phyloP scores from a whole-genome alignment of 1,140 invertebrate species.

The Zophobas morio region DNA sequence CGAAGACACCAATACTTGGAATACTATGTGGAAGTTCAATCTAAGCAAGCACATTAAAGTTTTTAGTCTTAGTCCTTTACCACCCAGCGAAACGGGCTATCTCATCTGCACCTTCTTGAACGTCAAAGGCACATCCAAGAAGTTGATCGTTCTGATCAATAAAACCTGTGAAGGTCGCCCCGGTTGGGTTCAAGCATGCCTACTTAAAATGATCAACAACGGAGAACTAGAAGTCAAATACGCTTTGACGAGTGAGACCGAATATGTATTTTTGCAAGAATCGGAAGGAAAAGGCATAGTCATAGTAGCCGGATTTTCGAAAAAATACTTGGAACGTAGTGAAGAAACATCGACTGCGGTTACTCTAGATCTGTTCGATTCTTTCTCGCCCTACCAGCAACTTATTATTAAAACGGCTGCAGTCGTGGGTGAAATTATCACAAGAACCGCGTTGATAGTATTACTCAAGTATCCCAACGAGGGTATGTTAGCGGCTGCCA shows the following conservation, averaged over 20 bases:
- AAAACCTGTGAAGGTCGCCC: constrained; percentile 68
- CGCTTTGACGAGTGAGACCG: constrained; percentile 17
- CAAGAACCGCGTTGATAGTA: constrained; percentile 68
- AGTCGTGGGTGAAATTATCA: constrained; percentile 69
- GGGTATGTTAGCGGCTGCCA: constrained; percentile 48
- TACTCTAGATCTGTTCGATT: constrained; percentile 71
- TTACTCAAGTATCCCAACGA: constrained; percentile 68
- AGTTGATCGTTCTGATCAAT: constrained; percentile 66
- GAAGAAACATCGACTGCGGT: constrained; percentile 66
- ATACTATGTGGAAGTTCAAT: constrained; percentile 50
- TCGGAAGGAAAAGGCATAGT: constrained; percentile 3
- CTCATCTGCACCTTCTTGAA: constrained; percentile 68
- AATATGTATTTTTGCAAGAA: constrained; percentile 18
- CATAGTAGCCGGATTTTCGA: constrained; percentile 44
- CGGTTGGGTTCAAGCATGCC: constrained; percentile 68
- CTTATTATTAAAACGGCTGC: constrained; percentile 70
- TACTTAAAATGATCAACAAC: constrained; percentile 68
- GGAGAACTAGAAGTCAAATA: constrained; percentile 56
- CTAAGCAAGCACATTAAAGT: constrained; percentile 53
- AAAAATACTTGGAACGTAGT: constrained; percentile 49
- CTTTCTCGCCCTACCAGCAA: constrained; percentile 70
- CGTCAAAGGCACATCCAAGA: constrained; percentile 66
- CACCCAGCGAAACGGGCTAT: constrained; percentile 25
- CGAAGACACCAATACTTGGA: constrained; percentile 51
- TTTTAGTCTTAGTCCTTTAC: constrained; percentile 42